Evolutionary conservation across 2,888 invertebrate species (phyloP).

Genomic region (Copidosoma aretas): DNA sequence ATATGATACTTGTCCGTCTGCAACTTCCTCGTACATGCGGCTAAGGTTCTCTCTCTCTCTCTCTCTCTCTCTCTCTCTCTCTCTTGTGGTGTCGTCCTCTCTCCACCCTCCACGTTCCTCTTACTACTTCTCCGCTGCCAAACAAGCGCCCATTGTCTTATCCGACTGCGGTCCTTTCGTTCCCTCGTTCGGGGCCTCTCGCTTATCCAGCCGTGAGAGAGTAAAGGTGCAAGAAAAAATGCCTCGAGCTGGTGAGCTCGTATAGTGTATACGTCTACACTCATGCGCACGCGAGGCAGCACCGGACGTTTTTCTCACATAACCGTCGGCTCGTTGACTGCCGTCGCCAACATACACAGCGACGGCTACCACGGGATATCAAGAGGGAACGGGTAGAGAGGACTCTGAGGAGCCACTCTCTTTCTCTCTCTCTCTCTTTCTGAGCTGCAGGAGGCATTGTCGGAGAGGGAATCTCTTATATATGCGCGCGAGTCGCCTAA

Average conservation of each 20-base stretch:
- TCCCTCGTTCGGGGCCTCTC: conserved; percentile 7
- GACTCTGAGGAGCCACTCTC: not conserved
- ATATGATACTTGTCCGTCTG: conserved; percentile 5
- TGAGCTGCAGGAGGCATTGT: conserved; percentile 8
- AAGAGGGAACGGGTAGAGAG: too few relatives aligned
- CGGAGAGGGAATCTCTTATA: not conserved
- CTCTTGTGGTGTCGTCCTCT: too few relatives aligned
- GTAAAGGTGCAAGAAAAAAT: conserved; percentile 40
- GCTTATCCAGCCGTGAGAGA: conserved; percentile 33
- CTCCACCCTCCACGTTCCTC: conserved; percentile 27
- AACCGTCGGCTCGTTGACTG: conserved; percentile 9
- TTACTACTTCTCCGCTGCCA: conserved; percentile 11
- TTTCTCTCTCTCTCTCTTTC: not conserved
- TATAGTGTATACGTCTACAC: conserved; percentile 12
- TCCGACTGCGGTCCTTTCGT: conserved; percentile 27
- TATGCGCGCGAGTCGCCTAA: not conserved
- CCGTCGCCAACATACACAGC: not conserved
- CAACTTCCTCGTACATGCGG: conserved; percentile 7
- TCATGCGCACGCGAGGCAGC: not conserved
- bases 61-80: conserved; percentile 31
- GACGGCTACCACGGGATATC: too few relatives aligned
- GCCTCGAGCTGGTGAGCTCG: conserved; percentile 33
- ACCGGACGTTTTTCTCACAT: conserved; percentile 38
- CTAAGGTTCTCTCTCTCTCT: not conserved
- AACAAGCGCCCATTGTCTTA: conserved; percentile 41